Evolutionary conservation across 2,113 vertebrate genomes (phyloP).

Genomic region (Cyanoderma ruficeps): DNA sequence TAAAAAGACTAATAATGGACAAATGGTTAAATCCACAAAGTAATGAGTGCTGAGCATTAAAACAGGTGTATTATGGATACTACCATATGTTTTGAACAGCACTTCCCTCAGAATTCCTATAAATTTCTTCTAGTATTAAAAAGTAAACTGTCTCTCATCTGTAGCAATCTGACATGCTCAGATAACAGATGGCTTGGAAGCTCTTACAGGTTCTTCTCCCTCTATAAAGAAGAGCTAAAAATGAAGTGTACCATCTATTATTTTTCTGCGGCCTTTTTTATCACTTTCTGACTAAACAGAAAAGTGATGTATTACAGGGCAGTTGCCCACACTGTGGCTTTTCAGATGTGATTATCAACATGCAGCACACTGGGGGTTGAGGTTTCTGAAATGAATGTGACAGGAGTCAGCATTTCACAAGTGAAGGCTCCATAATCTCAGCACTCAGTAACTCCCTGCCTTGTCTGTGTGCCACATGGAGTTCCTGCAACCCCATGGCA

Average conservation of each 20-base stretch:
- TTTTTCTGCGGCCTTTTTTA: slow-evolving; percentile 57
- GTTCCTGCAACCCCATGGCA: not conserved
- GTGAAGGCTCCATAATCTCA: not conserved
- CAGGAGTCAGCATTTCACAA: slow-evolving; percentile 47
- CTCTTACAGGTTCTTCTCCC: not conserved
- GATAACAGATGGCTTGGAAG: slow-evolving; percentile 51
- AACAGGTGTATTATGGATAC: slow-evolving; percentile 18
- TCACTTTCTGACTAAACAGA: slow-evolving; percentile 67
- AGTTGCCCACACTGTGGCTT: slow-evolving; percentile 55
- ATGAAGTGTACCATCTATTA: slow-evolving; percentile 60
- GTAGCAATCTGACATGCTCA: slow-evolving; percentile 18
- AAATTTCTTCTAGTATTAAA: slow-evolving; percentile 50
- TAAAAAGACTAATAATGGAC: not conserved
- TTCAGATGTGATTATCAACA: slow-evolving; percentile 54
- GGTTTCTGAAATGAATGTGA: slow-evolving; percentile 41
- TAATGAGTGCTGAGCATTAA: not conserved
- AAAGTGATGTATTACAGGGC: slow-evolving; percentile 61
- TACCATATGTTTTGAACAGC: slow-evolving; percentile 43
- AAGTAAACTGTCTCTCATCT: slow-evolving; percentile 53
- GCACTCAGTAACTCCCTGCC: not conserved
- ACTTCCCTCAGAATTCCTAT: slow-evolving; percentile 21
- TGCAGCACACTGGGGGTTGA: not conserved
- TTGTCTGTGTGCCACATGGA: not conserved
- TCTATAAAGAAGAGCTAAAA: slow-evolving; percentile 45
- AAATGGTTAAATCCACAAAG: not conserved